These are phyloP conservation scores for Acleris cristana DNA, from an alignment of 2,888 invertebrate species.

Conservation along the genomic window DNA sequence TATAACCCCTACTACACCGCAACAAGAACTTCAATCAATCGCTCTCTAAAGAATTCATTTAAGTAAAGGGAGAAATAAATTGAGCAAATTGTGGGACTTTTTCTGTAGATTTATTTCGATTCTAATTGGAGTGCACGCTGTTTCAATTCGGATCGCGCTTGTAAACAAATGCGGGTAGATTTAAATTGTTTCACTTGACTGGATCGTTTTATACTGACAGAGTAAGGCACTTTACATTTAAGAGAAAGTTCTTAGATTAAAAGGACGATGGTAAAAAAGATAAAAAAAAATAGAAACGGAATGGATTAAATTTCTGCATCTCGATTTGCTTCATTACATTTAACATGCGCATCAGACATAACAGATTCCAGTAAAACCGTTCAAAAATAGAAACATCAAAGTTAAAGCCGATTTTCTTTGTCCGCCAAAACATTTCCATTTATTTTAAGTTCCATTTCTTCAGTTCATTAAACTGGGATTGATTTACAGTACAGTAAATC, in stretches of 20 bases:
- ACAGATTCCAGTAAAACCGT: background rate
- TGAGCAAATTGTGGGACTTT: constrained; percentile 32
- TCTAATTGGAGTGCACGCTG: constrained; percentile 33
- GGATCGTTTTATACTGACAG: background rate
- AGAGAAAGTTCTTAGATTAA: background rate
- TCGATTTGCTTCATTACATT: background rate
- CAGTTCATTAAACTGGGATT: constrained; percentile 36
- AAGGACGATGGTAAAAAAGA: background rate
- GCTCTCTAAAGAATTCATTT: constrained; percentile 15
- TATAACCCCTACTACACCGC: constrained; percentile 2
- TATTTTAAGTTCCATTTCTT: constrained; percentile 36
- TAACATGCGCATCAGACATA: background rate
- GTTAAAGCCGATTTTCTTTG: constrained; percentile 17
- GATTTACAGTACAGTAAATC: constrained; percentile 38
- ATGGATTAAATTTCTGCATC: background rate
- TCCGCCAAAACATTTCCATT: constrained; percentile 30
- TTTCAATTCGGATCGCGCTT: constrained; percentile 27
- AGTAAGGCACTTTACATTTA: background rate
- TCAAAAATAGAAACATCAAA: background rate
- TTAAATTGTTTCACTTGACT: constrained; percentile 19
- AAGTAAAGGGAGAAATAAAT: constrained; percentile 30
- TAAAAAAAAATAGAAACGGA: background rate
- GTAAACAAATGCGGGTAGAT: constrained; percentile 31
- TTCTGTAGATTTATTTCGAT: constrained; percentile 34
- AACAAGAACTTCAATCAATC: constrained; percentile 2